Base-by-base conservation (phyloP, 2,113 vertebrate genomes). In the Eolophus roseicapilla region DNA sequence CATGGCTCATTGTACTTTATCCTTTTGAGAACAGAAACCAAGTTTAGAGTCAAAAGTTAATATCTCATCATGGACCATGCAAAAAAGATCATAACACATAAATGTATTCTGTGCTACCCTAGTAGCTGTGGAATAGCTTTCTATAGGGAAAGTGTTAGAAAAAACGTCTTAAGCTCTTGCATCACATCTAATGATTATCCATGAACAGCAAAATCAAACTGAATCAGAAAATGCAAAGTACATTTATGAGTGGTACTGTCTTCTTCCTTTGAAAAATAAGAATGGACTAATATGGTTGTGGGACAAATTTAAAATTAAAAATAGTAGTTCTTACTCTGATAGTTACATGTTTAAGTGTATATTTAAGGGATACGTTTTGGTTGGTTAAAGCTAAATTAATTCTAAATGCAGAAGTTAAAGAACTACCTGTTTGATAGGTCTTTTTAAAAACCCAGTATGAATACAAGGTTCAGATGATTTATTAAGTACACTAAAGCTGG, bases 341-440 rank as follows among this genome's bases (percentile, higher is more conserved):
- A 63, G 41, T 60, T 87, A 31, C 17, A n/a, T 71, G 8, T 84
- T 75, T 75, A 53, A 84, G 17, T 67, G 4, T 79, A 12, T 87
- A 39, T 94, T 91, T 87, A 68, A 88, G 60, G 10, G 20, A 77
- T 43, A 55, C 3, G 39, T 80, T 86, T 83, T 81, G 35, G 11
- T 71, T 67, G 43, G 74, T 70, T 84, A 78, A 77, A 89, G 33
- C 27, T 92, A 91, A 91, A 88, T 78, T 70, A 63, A 62, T 91
- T 94, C 50, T 50, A 78, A 93, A 60, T 68, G 37, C 41, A 74
- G 31, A 85, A 57, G 29, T 81, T 93, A 93, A 75, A 82, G 79
- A 94, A 64, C 44, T 87, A 55, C 68, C 62, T 82, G 25, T 74
- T 83, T 93, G 91, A 91, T 69, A 79, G 31, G 92, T 94, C 80